Evolutionary conservation across 2,888 invertebrate genomes (phyloP), one percentile per base, ranked within the genome.

Genomic region (Smittia aterrima): DNA sequence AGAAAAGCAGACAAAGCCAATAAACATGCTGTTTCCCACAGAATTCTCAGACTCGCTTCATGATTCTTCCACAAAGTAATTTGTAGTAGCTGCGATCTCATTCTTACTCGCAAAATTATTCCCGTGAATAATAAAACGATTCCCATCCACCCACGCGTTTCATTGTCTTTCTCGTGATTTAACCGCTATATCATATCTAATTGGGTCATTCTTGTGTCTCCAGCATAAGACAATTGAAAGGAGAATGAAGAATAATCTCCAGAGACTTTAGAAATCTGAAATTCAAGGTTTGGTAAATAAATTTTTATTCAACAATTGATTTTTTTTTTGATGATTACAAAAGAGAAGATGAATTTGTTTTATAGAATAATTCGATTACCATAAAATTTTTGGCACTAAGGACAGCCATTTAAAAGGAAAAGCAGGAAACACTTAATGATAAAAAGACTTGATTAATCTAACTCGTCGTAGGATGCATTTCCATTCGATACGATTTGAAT

Each of bases 401-500:
- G 9, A 20, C 58, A 22, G 18, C 22, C 58, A 20, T 22, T 53
- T 20, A 62, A 24, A 62, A 62, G 24, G 32, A 13, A 66, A 41
- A 47, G n/a, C 68, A 68, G 32, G 16, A 66, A 66, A 40, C n/a
- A 18, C 3, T 7, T 27, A 16, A 27, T n/a, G 16, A 9, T 20
- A 67, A 38, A 41, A 47, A 47, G 40, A 53, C 4, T 4, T 2
- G 13, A 25, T 70, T 27, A 70, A 54, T 70, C 70, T 3, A 70
- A 41, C 18, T 54, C 70, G 32, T 70, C 70, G 13, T 25, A 7
- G 3, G 58, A 20, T 1, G 22, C 22, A 58, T 58, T 58, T 27
- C 70, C 70, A 70, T 70, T 70, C 1, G 68, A 41, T 25, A 70
- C 41, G 27, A 70, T 54, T 54, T 70, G 70, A 70, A 70, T 27